Base-by-base conservation (phyloP, 2,113 vertebrate species). In the Rallus limicola region DNA sequence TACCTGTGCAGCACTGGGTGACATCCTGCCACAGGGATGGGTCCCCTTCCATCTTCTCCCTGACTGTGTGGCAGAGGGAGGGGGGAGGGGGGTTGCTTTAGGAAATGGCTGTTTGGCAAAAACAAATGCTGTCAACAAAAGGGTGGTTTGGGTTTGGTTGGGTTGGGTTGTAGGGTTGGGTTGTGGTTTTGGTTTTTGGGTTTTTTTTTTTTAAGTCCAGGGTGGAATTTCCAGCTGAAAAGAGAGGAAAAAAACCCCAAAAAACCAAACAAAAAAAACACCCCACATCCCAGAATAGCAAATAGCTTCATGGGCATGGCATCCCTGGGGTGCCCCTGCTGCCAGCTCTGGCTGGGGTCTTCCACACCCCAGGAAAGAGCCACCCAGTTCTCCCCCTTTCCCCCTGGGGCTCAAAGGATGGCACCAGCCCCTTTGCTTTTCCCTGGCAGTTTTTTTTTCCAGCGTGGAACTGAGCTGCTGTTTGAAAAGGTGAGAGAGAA, bases 251-350 rank as follows among this genome's bases (percentile, higher is more conserved):
- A 94, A 80, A 36, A n/a, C n/a, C n/a, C n/a, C n/a, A n/a, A n/a
- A n/a, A n/a, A n/a, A n/a, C n/a, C n/a, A n/a, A n/a, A n/a, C n/a
- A n/a, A n/a, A n/a, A n/a, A n/a, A n/a, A n/a, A n/a, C n/a, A n/a
- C n/a, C n/a, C 80, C 80, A 86, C 83, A 87, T 71, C 72, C 50
- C 69, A 53, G 83, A 94, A 89, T 82, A 91, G 76, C 42, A 58
- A 53, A 75, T 36, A 75, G 65, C 63, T 55, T 94, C 79, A 77
- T 0, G 23, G n/a, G 17, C 81, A 63, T 63, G 59, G 92, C 64
- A 74, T 63, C 56, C 0, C 0, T 2, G 0, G 44, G 38, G 60
- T 8, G 24, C 46, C 59, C 65, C n/a, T 50, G 36, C 82, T 78
- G 59, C 10, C 8, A 86, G 33, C 60, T 83, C 28, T 11, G 5